Percentiles rank a stretch among this genome's conserved stretches.
phyloP scores from a whole-genome alignment of 2,113 vertebrate genomes.

The Chloroceryle aenea region DNA sequence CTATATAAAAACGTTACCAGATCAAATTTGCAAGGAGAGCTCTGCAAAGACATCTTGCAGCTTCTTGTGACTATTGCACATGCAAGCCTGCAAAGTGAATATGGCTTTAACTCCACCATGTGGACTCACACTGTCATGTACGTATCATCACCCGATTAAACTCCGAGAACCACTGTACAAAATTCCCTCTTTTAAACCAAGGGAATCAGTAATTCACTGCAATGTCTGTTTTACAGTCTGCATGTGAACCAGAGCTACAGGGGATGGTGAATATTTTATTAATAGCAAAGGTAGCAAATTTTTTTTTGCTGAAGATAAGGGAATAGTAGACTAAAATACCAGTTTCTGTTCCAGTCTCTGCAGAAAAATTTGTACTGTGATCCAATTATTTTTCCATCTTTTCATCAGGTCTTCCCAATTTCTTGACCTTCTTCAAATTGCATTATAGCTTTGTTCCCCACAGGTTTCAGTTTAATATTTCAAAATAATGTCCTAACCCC shows the following conservation, averaged over 20 bases:
- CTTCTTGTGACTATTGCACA: not conserved
- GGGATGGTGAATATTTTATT: not conserved
- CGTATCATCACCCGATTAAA: rapidly evolving
- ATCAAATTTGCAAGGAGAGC: not conserved
- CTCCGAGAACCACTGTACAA: not conserved
- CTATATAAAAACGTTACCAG: not conserved
- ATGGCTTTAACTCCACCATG: slow-evolving; percentile 33
- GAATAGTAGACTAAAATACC: not conserved
- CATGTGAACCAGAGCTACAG: not conserved
- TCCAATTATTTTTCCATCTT: not conserved
- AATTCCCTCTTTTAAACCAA: not conserved
- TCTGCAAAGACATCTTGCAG: not conserved
- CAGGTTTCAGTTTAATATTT: not conserved
- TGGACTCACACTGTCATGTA: not conserved
- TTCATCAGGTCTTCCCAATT: not conserved
- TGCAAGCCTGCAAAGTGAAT: not conserved
- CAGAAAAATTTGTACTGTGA: not conserved
- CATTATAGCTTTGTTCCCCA: rapidly evolving
- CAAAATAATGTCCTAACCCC: not conserved
- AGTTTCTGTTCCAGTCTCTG: not conserved
- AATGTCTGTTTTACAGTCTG: not conserved
- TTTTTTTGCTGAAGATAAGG: not conserved
- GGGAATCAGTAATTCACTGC: not conserved
- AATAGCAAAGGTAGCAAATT: rapidly evolving
- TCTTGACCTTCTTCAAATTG: not conserved